phyloP scores from a whole-genome alignment of 1,140 invertebrate species.

The Condylostylus longicornis region DNA sequence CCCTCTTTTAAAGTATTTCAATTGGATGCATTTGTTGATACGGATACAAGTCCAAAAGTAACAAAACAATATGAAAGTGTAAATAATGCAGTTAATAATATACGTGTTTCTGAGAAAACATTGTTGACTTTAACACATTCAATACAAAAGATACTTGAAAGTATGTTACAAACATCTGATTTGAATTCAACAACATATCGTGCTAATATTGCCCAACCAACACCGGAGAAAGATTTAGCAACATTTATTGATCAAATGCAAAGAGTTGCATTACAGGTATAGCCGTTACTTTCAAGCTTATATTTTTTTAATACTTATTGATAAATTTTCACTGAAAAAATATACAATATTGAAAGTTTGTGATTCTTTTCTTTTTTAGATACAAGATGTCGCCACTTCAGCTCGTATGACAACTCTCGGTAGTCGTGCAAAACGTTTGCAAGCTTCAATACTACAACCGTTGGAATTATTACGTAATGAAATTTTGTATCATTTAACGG shows the following conservation, averaged over 20 bases:
- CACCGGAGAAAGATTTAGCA: conserved; percentile 52
- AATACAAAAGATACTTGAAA: conserved; percentile 42
- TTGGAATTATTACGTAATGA: conserved; percentile 52
- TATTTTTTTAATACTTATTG: background rate
- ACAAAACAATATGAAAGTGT: conserved; percentile 30
- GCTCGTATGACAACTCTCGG: conserved; percentile 46
- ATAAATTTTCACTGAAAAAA: too few species aligned
- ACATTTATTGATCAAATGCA: conserved; percentile 59
- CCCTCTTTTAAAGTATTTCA: conserved; percentile 55
- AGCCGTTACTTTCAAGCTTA: conserved; percentile 1
- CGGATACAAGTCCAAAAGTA: conserved; percentile 42
- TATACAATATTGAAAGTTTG: background rate
- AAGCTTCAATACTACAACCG: conserved; percentile 45
- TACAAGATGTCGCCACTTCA: conserved; percentile 44
- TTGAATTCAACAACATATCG: conserved; percentile 54
- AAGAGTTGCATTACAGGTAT: conserved; percentile 53
- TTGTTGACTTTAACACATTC: conserved; percentile 35
- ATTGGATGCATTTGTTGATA: conserved; percentile 45
- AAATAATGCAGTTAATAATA: conserved; percentile 26
- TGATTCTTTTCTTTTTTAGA: conserved; percentile 11
- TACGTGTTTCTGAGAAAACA: conserved; percentile 25
- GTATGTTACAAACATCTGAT: conserved; percentile 44
- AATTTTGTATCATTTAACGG: conserved; percentile 56
- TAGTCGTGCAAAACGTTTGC: conserved; percentile 43
- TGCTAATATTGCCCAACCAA: conserved; percentile 41